A percentile compares a stretch with the other conserved stretches of the same genome.
phyloP scores from a whole-genome alignment of 2,888 invertebrate species.

The Trachelus troglodyta region DNA sequence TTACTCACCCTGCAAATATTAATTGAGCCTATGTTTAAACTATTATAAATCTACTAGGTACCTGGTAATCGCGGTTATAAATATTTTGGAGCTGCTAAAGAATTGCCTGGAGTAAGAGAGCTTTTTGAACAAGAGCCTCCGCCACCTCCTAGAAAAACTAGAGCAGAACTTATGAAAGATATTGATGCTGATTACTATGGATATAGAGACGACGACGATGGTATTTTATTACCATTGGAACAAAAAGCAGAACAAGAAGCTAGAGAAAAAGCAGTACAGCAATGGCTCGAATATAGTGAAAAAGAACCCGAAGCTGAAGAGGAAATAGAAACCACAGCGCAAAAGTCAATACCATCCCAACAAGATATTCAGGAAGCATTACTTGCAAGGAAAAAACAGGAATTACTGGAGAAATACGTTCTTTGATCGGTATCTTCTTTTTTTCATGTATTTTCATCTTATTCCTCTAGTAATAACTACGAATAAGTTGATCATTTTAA shows the following conservation, averaged over 20 bases:
- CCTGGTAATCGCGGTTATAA: constrained; percentile 98
- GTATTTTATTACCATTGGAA: constrained; percentile 90
- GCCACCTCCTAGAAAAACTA: constrained; percentile 88
- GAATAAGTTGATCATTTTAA: constrained; percentile 54
- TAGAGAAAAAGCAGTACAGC: constrained; percentile 72
- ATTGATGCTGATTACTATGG: constrained; percentile 99
- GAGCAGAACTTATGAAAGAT: constrained; percentile 97
- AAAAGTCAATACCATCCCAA: constrained; percentile 94
- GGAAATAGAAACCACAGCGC: constrained; percentile 72
- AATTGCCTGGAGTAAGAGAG: constrained; percentile 96
- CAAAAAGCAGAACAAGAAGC: constrained; percentile 80
- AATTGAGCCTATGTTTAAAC: neutral
- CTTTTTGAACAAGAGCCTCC: constrained; percentile 97
- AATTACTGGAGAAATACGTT: constrained; percentile 86
- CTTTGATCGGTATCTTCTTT: constrained; percentile 38
- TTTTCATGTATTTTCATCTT: constrained; percentile 27
- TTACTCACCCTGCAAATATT: neutral
- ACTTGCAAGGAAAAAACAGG: constrained; percentile 89
- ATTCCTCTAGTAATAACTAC: constrained; percentile 51
- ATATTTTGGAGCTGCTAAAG: constrained; percentile 98
- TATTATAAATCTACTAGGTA: constrained; percentile 68
- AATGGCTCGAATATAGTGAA: constrained; percentile 77
- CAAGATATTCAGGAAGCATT: constrained; percentile 94
- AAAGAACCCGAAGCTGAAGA: constrained; percentile 69
- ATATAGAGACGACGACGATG: constrained; percentile 98